These are phyloP conservation scores for Cheilosia soror DNA, from an alignment of 2,888 invertebrate species.

Conservation along the genomic window DNA sequence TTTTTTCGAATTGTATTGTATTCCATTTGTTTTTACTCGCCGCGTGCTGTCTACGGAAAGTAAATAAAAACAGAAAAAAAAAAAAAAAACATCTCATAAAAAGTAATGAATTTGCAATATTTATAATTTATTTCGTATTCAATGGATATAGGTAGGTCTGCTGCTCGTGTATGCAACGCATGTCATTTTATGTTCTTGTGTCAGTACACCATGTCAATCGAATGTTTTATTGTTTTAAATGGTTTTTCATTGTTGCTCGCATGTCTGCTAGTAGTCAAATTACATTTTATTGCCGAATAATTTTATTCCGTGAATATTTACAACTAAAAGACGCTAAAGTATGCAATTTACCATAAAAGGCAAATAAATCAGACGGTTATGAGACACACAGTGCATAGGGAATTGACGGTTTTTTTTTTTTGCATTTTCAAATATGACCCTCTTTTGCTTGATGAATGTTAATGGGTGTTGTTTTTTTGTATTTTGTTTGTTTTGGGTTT, in stretches of 20 bases:
- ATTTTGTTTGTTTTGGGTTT: background rate
- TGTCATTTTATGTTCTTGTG: constrained; percentile 11
- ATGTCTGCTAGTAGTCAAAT: constrained; percentile 41
- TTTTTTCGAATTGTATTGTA: background rate
- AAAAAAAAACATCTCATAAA: background rate
- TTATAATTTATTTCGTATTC: constrained; percentile 10
- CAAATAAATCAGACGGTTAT: constrained; percentile 51
- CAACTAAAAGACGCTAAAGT: constrained; percentile 50
- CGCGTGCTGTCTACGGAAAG: background rate
- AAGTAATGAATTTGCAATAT: background rate
- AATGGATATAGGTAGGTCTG: background rate
- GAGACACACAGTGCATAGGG: constrained; percentile 21
- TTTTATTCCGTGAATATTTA: constrained; percentile 9
- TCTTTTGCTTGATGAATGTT: constrained; percentile 54
- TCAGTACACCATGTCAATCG: constrained; percentile 31
- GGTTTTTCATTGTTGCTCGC: constrained; percentile 7
- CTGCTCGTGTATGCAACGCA: constrained; percentile 31
- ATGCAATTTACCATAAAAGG: constrained; percentile 36
- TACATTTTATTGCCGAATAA: constrained; percentile 24
- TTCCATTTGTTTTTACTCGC: background rate
- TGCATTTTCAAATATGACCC: constrained; percentile 37
- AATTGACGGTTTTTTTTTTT: constrained; percentile 34
- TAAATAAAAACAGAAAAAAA: background rate
- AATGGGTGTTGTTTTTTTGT: constrained; percentile 18
- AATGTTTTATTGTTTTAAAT: constrained; percentile 35